Percentiles rank a stretch among this genome's conserved stretches.
phyloP scores from a whole-genome alignment of 2,113 vertebrate species.

The Syrrhaptes paradoxus region DNA sequence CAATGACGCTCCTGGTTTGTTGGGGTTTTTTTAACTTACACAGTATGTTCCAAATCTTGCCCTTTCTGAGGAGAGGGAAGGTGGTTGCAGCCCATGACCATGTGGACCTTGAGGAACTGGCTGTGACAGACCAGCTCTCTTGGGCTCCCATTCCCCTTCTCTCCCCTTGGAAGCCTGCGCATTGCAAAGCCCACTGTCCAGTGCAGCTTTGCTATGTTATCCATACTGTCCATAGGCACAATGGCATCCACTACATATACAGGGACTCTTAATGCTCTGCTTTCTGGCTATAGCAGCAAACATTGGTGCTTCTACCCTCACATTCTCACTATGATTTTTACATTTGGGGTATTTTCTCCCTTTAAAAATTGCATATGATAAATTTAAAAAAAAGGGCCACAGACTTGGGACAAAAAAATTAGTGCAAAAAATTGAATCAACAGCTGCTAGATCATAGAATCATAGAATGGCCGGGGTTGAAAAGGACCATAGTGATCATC shows the following conservation, averaged over 20 bases:
- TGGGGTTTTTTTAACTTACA: neutral
- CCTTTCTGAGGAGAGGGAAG: neutral
- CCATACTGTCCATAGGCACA: neutral
- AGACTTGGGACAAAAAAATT: neutral
- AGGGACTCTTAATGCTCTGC: neutral
- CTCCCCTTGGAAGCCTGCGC: neutral
- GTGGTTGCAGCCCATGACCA: accelerated
- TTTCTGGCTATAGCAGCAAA: neutral
- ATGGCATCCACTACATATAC: neutral
- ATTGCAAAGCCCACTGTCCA: neutral
- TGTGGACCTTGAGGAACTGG: neutral
- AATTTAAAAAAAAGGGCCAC: neutral
- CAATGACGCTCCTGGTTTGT: accelerated
- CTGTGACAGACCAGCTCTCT: neutral
- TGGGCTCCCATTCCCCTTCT: neutral
- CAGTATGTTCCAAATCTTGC: accelerated
- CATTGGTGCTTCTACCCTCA: neutral
- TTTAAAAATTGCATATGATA: neutral
- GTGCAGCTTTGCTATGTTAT: neutral
- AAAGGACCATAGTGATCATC: too few relatives aligned
- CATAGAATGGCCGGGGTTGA: too few relatives aligned
- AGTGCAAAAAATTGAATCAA: neutral
- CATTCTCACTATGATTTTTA: neutral
- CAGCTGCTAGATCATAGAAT: neutral
- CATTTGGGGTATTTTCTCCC: neutral